A percentile compares a stretch with the other conserved stretches of the same genome.
Evolutionary conservation across 2,113 vertebrate species (phyloP).

Genomic region (Orthonyx spaldingii): DNA sequence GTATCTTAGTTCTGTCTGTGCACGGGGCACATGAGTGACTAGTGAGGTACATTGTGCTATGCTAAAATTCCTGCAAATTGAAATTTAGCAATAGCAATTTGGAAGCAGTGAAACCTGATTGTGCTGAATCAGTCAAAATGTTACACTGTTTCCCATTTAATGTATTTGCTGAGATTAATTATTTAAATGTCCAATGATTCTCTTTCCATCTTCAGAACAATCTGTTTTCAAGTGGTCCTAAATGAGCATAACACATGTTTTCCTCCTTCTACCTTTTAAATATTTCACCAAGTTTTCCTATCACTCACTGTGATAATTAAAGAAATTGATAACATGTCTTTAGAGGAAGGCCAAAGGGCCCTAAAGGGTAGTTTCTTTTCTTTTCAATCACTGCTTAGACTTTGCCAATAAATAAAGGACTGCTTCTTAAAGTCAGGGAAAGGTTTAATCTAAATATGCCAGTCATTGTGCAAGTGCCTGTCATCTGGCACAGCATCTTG

Average conservation of each 20-base stretch:
- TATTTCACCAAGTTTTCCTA: slow-evolving; percentile 40
- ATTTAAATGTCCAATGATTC: slow-evolving; percentile 56
- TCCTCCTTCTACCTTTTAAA: not conserved
- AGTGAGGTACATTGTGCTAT: slow-evolving; percentile 35
- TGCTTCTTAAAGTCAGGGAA: not conserved
- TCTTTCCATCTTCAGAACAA: slow-evolving; percentile 38
- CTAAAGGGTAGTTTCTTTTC: not conserved
- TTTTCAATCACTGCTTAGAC: not conserved
- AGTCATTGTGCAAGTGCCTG: not conserved
- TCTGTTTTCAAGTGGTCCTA: slow-evolving; percentile 11
- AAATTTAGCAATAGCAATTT: slow-evolving; percentile 55
- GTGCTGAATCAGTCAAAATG: slow-evolving; percentile 66
- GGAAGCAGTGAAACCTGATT: slow-evolving; percentile 51
- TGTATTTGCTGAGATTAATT: slow-evolving; percentile 56
- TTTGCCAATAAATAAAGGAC: not conserved
- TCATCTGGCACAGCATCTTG: not conserved
- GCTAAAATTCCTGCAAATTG: slow-evolving; percentile 49
- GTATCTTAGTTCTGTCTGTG: not conserved
- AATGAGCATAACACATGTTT: not conserved
- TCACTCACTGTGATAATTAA: slow-evolving; percentile 23
- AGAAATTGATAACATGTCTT: slow-evolving; percentile 33
- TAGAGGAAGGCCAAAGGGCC: not conserved
- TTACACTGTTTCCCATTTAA: slow-evolving; percentile 39
- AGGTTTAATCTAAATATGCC: not conserved
- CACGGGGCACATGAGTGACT: not conserved